Conservation (phyloP, 2,888 invertebrate genomes). For the Pristionchus exspectatus region DNA sequence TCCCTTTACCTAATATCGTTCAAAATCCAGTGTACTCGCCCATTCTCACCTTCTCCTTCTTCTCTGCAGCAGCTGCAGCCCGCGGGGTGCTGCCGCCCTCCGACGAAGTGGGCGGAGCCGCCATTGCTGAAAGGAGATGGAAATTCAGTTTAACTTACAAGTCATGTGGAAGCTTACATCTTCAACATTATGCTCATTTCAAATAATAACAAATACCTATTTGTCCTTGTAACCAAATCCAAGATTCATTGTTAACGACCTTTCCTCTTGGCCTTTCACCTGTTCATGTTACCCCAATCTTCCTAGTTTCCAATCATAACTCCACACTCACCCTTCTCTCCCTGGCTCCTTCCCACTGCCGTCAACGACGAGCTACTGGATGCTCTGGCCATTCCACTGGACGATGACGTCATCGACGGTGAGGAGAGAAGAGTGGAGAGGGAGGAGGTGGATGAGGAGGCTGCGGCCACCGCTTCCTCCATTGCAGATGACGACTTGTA, state of each 20-base stretch:
- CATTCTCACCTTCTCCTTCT: constrained; percentile 12
- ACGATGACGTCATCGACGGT: neutral
- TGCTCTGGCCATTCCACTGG: neutral
- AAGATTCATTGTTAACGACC: no score
- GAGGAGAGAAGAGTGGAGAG: neutral
- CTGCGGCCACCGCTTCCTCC: neutral
- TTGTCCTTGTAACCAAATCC: neutral
- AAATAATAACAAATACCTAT: no score
- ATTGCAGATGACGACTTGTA: neutral
- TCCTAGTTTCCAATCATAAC: neutral
- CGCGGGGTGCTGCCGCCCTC: constrained; percentile 8
- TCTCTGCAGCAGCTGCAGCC: constrained; percentile 2
- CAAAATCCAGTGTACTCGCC: neutral
- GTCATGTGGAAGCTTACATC: no score
- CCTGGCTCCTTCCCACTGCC: neutral
- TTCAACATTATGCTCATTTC: no score
- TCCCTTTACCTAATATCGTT: neutral
- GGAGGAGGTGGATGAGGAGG: neutral
- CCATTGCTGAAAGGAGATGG: neutral
- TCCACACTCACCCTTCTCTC: neutral
- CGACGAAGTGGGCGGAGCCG: constrained; percentile 1
- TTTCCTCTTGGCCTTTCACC: neutral
- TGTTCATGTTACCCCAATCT: neutral
- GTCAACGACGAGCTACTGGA: constrained; percentile 12
- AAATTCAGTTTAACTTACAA: no score